Base-by-base conservation (phyloP, 2,797 vertebrate species). In the Falco rusticolus region DNA sequence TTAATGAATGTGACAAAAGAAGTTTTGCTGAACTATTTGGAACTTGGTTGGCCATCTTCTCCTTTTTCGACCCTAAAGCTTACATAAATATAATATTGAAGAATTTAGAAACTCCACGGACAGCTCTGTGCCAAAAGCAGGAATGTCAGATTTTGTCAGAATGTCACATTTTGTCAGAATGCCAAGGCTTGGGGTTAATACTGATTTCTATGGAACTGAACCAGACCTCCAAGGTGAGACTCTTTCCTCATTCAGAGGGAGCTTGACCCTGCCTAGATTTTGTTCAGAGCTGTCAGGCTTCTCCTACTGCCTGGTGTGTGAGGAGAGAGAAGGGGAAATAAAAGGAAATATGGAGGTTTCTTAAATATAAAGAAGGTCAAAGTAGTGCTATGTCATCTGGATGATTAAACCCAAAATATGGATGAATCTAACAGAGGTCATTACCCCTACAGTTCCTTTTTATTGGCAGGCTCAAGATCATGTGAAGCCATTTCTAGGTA, bases 181-280 rank as follows among this genome's bases (percentile, higher is more conserved):
- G 37, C 29, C 11, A 43, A 54, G 12, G 21, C 10, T 47, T 71
- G 26, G 13, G 2, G 6, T 79, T 48, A 74, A 11, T 45, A 31
- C n/a, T 86, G 47, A 47, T 34, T 90, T 77, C 72, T 66, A 1
- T 43, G 24, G 19, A 57, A 43, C 3, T 60, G 33, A 59, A 65
- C 7, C 2, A 63, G 86, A 54, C 4, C 39, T 4, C 4, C 11
- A 33, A 26, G 14, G 6, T 26, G 16, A 88, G 24, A 66, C 29
- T 39, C 13, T 61, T 64, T 43, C 2, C 1, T 47, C 9, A 54
- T 17, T 3, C 4, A 3, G 2, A 10, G 6, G 12, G 4, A 5
- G 4, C 25, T 77, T 84, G 47, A 56, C 26, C 5, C 12, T 63
- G 9, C 26, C 29, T 59, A 78, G 37, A 22, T 45, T 43, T 57